Evolutionary conservation across 92 coral and sea anemone genomes (phyloP).

Genomic region (Zoanthus sociatus): DNA sequence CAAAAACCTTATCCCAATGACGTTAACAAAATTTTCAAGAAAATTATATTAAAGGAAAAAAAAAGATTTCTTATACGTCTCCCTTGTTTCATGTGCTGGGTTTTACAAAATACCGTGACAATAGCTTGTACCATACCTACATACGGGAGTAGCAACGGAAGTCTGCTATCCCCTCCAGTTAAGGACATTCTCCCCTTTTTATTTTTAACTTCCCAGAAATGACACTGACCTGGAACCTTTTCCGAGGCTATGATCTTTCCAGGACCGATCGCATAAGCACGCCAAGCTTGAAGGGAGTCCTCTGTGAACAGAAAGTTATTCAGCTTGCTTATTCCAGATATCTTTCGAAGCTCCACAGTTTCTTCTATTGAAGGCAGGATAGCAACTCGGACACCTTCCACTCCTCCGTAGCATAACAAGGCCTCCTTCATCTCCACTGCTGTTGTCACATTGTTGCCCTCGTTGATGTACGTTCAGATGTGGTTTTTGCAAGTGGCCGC

Average conservation of each 20-base stretch:
- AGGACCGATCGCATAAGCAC: conserved; percentile 33
- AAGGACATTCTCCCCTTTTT: conserved; percentile 6
- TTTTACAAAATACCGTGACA: conserved; percentile 6
- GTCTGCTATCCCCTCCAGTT: background rate
- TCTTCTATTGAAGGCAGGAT: conserved; percentile 21
- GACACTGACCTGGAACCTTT: conserved; percentile 35
- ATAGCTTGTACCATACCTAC: conserved; percentile 18
- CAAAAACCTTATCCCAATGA: no score
- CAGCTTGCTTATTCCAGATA: conserved; percentile 35
- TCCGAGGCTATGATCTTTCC: conserved; percentile 30
- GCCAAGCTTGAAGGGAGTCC: conserved; percentile 20
- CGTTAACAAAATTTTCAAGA: no score
- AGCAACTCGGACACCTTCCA: conserved; percentile 40
- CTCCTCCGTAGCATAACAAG: conserved; percentile 52
- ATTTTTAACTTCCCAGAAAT: conserved; percentile 12
- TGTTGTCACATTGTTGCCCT: conserved; percentile 56
- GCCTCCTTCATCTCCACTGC: conserved; percentile 53
- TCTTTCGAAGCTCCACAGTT: conserved; percentile 16
- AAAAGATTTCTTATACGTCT: no score
- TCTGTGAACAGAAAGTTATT: conserved; percentile 33
- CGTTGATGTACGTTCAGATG: conserved; percentile 55
- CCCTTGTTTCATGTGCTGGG: background rate
- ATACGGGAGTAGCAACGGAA: conserved; percentile 1
- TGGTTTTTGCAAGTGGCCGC: conserved; percentile 61
- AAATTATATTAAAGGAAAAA: no score